phyloP scores from a whole-genome alignment of 2,797 vertebrate genomes.

The Gouania willdenowi region DNA sequence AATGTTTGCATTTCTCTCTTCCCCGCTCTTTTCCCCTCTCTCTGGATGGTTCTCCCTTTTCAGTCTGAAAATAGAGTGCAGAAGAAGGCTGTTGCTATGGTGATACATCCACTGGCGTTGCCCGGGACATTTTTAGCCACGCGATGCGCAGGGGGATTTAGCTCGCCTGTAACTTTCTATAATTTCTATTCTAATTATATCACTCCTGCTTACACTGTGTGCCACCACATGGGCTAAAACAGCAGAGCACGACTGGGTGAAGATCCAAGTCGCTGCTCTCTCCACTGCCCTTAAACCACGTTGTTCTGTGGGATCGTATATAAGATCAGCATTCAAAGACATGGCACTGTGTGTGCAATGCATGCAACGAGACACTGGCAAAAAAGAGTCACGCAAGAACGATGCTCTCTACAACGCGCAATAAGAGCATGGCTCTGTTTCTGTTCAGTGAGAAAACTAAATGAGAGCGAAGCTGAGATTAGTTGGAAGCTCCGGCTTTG shows the following conservation, averaged over 20 bases:
- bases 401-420: constrained; percentile 22
- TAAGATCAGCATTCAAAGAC: constrained; percentile 46
- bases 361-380: constrained; percentile 14
- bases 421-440: constrained; percentile 16
- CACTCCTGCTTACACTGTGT: constrained; percentile 62
- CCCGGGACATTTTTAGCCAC: constrained; percentile 81
- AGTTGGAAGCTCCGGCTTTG: constrained; percentile 23
- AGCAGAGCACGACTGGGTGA: constrained; percentile 48
- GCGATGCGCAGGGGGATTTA: constrained; percentile 75
- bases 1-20: constrained; percentile 73
- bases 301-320: constrained; percentile 39
- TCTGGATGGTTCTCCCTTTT: constrained; percentile 69
- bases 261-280: constrained; percentile 47
- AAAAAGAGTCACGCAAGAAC: constrained; percentile 20
- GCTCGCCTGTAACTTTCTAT: constrained; percentile 80
- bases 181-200: constrained; percentile 84
- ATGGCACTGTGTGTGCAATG: too few species aligned
- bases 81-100: constrained; percentile 84
- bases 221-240: constrained; percentile 67
- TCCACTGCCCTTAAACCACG: constrained; percentile 52
- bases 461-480: constrained; percentile 48
- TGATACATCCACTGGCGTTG: constrained; percentile 82
- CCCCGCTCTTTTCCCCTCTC: constrained; percentile 38
- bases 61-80: constrained; percentile 78
- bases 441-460: constrained; percentile 37